A percentile compares a stretch with the other conserved stretches of the same genome.
Conservation (phyloP, 2,113 vertebrate genomes). For the Sitta europaea region DNA sequence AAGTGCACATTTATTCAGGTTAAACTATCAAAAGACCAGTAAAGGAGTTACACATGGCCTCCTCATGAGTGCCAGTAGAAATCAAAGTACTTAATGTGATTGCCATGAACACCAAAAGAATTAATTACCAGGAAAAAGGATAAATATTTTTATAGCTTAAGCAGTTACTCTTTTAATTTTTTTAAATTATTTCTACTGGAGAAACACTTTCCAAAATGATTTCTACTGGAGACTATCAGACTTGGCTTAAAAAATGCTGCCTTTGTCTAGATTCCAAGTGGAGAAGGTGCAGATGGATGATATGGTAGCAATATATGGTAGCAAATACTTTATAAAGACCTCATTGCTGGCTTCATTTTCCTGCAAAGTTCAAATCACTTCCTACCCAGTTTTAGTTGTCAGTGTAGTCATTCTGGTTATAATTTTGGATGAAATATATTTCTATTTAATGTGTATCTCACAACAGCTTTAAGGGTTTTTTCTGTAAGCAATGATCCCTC, state of each 20-base stretch:
- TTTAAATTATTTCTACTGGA: not conserved
- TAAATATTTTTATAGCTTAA: not conserved
- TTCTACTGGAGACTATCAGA: not conserved
- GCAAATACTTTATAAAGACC: not conserved
- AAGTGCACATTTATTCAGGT: not conserved
- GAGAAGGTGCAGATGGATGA: not conserved
- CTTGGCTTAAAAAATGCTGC: not conserved
- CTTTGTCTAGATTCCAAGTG: not conserved
- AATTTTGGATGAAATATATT: not conserved
- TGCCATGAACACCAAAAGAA: not conserved
- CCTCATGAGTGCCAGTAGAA: slow-evolving; percentile 37
- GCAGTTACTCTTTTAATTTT: not conserved
- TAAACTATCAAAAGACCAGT: slow-evolving; percentile 4
- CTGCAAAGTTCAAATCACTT: not conserved
- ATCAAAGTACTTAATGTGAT: slow-evolving; percentile 4
- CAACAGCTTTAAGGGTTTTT: not conserved
- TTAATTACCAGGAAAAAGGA: not conserved
- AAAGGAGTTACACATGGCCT: slow-evolving; percentile 9
- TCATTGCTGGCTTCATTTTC: not conserved
- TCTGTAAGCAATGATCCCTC: not conserved
- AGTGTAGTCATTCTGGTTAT: not conserved
- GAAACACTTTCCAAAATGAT: not conserved
- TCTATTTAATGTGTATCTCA: not conserved
- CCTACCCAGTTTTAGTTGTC: not conserved
- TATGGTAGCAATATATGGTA: not conserved